These are phyloP conservation scores for Apoderus coryli DNA, from an alignment of 2,888 invertebrate genomes.

Conservation along the genomic window DNA sequence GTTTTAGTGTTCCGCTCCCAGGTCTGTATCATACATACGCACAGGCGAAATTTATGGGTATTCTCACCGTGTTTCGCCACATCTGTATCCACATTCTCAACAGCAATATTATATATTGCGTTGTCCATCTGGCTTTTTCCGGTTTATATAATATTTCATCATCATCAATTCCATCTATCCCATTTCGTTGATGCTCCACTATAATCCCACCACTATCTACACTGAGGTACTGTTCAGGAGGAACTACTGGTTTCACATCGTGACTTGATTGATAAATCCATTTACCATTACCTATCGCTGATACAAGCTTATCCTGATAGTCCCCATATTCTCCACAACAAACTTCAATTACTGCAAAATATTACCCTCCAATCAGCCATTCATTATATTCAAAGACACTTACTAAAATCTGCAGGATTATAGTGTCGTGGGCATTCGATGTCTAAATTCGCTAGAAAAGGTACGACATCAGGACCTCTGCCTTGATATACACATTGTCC, in stretches of 20 bases:
- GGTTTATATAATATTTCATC: constrained; percentile 9
- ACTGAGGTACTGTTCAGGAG: too few relatives aligned
- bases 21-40: too few relatives aligned
- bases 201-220: background rate
- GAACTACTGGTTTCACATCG: too few relatives aligned
- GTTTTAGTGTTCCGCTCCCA: too few relatives aligned
- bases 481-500: constrained; percentile 90
- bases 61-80: constrained; percentile 55
- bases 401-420: constrained; percentile 93
- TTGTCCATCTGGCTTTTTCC: constrained; percentile 30
- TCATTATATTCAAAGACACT: constrained; percentile 27
- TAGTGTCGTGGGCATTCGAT: constrained; percentile 81
- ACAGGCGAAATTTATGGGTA: too few relatives aligned
- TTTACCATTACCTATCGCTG: constrained; percentile 51
- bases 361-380: background rate
- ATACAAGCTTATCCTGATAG: constrained; percentile 52
- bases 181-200: constrained; percentile 5
- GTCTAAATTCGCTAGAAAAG: constrained; percentile 62
- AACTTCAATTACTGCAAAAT: constrained; percentile 58
- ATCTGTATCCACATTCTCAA: constrained; percentile 60
- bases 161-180: constrained; percentile 9
- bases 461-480: constrained; percentile 59
- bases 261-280: constrained; percentile 3
- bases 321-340: constrained; percentile 68
- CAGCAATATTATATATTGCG: constrained; percentile 53